Evolutionary conservation across 2,797 vertebrate genomes (phyloP), one percentile per base, ranked within the genome.

Genomic region (Discoglossus pictus): DNA sequence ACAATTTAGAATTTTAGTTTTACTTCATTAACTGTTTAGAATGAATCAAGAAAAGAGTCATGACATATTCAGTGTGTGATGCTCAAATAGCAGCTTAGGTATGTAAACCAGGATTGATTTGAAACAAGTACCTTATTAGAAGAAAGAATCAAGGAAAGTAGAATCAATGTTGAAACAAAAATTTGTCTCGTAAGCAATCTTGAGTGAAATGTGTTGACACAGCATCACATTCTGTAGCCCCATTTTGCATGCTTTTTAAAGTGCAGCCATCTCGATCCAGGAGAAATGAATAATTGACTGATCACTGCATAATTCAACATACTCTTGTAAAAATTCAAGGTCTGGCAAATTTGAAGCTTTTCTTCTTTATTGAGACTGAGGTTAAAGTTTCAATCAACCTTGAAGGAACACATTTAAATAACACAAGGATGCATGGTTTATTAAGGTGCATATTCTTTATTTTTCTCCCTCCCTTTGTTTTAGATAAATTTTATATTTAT

Each of bases 361-460:
- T 92, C 87, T 87, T 91, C 87, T 90, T 91, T 90, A 91, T 92
- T 91, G 92, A 95, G 94, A 94, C 93, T 93, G 91, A 97, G 94
- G 94, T 96, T 95, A 94, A 95, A 96, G 92, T 96, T 98, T 95
- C 93, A 95, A 95, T 96, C 95, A 96, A 96, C 95, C 96, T 97
- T 98, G 95, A 94, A 92, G 87, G 90, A 91, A 82, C 84, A 92
- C 91, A 92, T 93, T 94, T 92, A 93, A 91, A 92, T 88, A 93
- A 87, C 89, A 91, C 91, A 93, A 92, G 93, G 93, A 93, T 91
- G 87, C 84, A 94, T 98, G 92, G 92, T 84, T 87, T 87, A 84
- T 88, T 89, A 83, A 86, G 91, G 87, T 86, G 78, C 78, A 78
- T 81, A 85, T 87, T 90, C 85, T 86, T 85, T 79, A 79, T 78